These are phyloP conservation scores for Sinelater perroti DNA, from an alignment of 2,888 invertebrate genomes.

Conservation along the genomic window DNA sequence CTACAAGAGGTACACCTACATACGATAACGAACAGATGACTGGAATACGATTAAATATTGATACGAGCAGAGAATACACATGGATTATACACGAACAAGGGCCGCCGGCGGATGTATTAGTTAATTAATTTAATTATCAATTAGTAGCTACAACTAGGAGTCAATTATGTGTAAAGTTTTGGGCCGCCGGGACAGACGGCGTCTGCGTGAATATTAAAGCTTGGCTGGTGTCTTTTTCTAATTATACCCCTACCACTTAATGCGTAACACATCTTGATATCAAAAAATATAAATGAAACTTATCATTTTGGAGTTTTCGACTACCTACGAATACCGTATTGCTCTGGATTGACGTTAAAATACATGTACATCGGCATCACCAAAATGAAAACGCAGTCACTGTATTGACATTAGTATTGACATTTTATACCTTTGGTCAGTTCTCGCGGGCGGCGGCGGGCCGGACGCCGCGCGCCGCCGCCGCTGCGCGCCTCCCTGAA, in stretches of 20 bases:
- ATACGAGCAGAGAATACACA: constrained; percentile 40
- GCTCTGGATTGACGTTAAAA: constrained; percentile 63
- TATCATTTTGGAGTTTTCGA: constrained; percentile 54
- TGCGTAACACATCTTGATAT: constrained; percentile 61
- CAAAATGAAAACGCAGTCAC: constrained; percentile 53
- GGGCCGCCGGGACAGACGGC: constrained; percentile 35
- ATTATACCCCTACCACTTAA: constrained; percentile 53
- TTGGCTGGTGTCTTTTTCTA: constrained; percentile 49
- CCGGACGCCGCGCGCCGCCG: constrained; percentile 34
- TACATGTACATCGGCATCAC: constrained; percentile 52
- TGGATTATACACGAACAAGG: constrained; percentile 37
- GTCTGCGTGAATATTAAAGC: constrained; percentile 47
- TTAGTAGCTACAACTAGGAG: too few relatives aligned
- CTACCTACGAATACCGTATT: constrained; percentile 62
- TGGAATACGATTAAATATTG: constrained; percentile 38
- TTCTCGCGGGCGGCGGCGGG: constrained; percentile 52
- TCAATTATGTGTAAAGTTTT: too few relatives aligned
- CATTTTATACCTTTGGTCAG: constrained; percentile 60
- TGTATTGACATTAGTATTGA: constrained; percentile 63
- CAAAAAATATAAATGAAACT: constrained; percentile 60
- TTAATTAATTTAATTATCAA: too few relatives aligned
- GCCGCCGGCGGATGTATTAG: constrained; percentile 28
- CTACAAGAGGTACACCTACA: constrained; percentile 35
- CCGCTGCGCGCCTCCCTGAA: constrained; percentile 42
- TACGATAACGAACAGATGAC: constrained; percentile 40